Percentiles rank a stretch among this genome's conserved stretches.
phyloP scores from a whole-genome alignment of 1,140 invertebrate species.

The Drosophila insularis region DNA sequence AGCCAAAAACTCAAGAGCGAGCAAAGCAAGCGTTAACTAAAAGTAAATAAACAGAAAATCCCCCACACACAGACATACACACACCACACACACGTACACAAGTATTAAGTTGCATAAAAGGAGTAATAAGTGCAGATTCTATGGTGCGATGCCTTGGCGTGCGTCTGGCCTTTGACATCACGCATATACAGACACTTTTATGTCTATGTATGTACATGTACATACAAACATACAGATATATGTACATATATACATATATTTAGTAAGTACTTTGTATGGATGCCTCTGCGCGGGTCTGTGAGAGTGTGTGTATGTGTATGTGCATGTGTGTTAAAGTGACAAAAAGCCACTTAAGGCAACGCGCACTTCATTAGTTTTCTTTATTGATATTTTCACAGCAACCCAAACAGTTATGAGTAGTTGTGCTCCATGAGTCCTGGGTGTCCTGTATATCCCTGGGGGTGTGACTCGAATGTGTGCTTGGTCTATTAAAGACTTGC shows the following conservation, averaged over 20 bases:
- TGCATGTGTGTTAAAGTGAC: constrained; percentile 63
- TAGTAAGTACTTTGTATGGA: constrained; percentile 20
- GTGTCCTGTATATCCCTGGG: constrained; percentile 13
- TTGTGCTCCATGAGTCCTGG: constrained; percentile 23
- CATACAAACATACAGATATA: constrained; percentile 27
- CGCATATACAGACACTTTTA: constrained; percentile 15
- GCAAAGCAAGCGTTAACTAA: constrained; percentile 58
- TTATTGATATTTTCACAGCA: constrained; percentile 80
- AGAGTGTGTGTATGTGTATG: constrained; percentile 6
- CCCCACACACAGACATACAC: constrained; percentile 20
- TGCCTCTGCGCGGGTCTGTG: constrained; percentile 7
- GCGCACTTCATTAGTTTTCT: constrained; percentile 80
- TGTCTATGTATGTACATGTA: not conserved
- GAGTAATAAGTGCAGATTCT: constrained; percentile 78
- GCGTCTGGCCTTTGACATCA: constrained; percentile 69
- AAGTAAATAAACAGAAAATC: constrained; percentile 62
- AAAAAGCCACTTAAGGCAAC: constrained; percentile 78
- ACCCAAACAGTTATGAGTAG: constrained; percentile 72
- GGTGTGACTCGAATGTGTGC: constrained; percentile 33
- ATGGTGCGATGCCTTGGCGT: constrained; percentile 57
- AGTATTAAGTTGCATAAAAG: constrained; percentile 62
- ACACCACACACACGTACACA: constrained; percentile 34
- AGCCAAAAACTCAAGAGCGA: constrained; percentile 57
- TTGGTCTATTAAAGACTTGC: constrained; percentile 8
- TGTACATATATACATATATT: not conserved